Evolutionary conservation across 2,797 vertebrate genomes (phyloP).

Genomic region (Lagorchestes hirsutus): DNA sequence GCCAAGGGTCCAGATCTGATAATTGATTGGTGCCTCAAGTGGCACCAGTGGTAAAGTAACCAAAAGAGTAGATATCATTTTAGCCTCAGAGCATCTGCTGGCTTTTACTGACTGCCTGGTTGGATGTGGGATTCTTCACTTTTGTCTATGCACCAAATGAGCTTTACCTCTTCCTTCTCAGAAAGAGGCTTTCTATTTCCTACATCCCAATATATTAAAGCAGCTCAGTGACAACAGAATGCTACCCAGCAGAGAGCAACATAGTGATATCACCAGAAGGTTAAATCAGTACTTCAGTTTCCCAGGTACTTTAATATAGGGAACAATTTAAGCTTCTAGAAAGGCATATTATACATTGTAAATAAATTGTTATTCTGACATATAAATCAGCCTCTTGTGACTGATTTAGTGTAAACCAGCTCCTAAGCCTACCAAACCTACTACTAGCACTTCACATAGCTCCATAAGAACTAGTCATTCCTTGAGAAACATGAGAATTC

Average conservation of each 20-base stretch:
- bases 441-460: background rate
- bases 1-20: background rate
- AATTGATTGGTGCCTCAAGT: background rate
- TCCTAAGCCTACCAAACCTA: background rate
- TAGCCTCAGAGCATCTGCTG: background rate
- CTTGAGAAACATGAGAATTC: background rate
- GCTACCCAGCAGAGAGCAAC: background rate
- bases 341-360: background rate
- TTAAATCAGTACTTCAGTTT: background rate
- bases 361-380: background rate
- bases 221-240: background rate
- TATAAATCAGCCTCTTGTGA: background rate
- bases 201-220: background rate
- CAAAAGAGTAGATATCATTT: background rate
- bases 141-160: background rate
- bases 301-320: background rate
- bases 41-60: background rate
- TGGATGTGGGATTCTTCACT: background rate
- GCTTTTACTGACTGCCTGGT: background rate
- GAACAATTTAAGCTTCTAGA: background rate
- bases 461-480: background rate
- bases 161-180: background rate
- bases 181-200: background rate
- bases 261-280: background rate
- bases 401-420: background rate